These are phyloP conservation scores for Branchellion lobata DNA, from an alignment of 2,888 invertebrate genomes.

Conservation along the genomic window DNA sequence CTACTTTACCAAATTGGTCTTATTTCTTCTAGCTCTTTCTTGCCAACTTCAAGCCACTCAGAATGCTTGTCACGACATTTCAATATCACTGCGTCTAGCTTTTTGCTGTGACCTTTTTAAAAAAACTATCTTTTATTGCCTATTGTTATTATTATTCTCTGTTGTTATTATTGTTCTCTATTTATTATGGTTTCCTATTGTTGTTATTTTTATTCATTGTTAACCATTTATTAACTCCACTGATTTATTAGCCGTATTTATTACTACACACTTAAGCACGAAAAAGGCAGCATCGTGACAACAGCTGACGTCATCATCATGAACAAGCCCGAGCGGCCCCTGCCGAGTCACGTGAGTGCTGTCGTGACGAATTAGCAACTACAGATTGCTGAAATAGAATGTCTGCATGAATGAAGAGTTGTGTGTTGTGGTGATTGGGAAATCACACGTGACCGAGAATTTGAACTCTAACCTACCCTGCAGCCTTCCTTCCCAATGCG, in stretches of 20 bases:
- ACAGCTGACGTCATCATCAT: conserved; percentile 29
- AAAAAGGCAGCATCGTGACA: conserved; percentile 39
- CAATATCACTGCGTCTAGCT: too few relatives aligned
- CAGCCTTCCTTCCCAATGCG: neutral
- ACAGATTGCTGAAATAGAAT: too few relatives aligned
- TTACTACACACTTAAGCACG: neutral
- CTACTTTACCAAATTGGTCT: too few relatives aligned
- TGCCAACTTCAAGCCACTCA: too few relatives aligned
- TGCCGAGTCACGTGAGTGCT: neutral
- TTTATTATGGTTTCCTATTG: neutral
- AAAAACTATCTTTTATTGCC: neutral
- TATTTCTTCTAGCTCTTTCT: too few relatives aligned
- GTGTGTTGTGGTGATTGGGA: too few relatives aligned
- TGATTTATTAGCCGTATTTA: too few relatives aligned
- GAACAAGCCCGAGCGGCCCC: neutral
- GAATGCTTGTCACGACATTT: neutral
- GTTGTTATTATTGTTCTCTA: conserved; percentile 9
- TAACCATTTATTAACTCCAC: conserved; percentile 15
- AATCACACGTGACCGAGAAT: neutral
- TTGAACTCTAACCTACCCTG: neutral
- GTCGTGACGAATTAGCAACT: too few relatives aligned
- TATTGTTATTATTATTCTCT: too few relatives aligned
- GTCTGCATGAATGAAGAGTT: too few relatives aligned
- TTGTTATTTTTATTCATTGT: too few relatives aligned
- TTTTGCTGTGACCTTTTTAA: conserved; percentile 19